Conservation (phyloP, 2,113 vertebrate genomes). For the Cepphus grylle region DNA sequence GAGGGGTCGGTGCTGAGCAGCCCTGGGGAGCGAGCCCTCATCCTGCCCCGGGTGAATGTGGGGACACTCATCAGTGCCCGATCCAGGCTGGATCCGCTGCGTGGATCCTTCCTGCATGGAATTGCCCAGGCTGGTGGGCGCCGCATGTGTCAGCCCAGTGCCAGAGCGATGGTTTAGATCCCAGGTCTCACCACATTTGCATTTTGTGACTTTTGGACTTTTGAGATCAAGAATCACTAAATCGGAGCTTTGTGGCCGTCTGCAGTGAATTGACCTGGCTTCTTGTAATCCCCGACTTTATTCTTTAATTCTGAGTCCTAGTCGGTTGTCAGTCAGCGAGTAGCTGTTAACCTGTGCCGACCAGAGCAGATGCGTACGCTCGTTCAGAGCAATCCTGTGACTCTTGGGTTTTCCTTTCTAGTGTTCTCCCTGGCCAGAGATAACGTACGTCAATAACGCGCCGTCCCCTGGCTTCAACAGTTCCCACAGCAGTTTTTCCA, state of each 20-base stretch:
- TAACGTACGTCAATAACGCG: slow-evolving; percentile 88
- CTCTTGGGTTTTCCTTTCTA: slow-evolving; percentile 53
- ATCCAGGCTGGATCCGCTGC: fast-evolving
- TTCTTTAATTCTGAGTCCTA: background rate
- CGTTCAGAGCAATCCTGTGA: background rate
- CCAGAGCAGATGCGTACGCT: fast-evolving
- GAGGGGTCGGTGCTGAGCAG: background rate
- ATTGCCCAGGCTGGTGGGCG: fast-evolving
- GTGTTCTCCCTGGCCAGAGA: slow-evolving; percentile 97
- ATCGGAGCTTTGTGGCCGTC: background rate
- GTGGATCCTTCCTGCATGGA: too few relatives aligned
- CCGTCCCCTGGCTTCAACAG: slow-evolving; percentile 93
- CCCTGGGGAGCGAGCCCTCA: background rate
- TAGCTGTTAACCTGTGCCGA: background rate
- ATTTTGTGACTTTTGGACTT: background rate
- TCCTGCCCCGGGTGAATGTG: fast-evolving
- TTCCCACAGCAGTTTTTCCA: slow-evolving; percentile 87
- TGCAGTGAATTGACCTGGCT: background rate
- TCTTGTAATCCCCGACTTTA: background rate
- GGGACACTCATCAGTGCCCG: fast-evolving
- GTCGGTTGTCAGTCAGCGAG: background rate
- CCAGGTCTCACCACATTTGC: background rate
- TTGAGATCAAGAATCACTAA: background rate
- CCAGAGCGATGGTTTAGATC: background rate
- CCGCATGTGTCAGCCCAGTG: fast-evolving